Base-by-base conservation (phyloP, 2,797 vertebrate genomes). In the Phaenicophaeus curvirostris region DNA sequence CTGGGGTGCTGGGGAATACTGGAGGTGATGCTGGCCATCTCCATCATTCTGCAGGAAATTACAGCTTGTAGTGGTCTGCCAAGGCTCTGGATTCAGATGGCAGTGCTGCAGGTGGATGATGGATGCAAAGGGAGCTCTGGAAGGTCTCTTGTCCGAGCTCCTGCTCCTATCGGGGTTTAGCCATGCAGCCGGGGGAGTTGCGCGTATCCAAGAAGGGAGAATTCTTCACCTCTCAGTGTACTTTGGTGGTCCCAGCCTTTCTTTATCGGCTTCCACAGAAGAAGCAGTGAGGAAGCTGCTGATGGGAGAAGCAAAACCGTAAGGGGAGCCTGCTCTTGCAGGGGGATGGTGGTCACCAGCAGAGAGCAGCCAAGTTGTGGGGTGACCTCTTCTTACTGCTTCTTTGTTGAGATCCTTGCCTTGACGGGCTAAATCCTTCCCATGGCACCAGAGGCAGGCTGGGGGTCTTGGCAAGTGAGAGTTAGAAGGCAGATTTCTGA, bases 221-320 rank as follows among this genome's bases (percentile, higher is more conserved):
- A 58, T 54, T 76, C 19, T 44, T 48, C 48, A 24, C 9, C 42
- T 50, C 39, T 33, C 48, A 42, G 24, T 18, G 21, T 41, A 28
- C 4, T 8, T 20, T 0, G 0, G 7, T 23, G 55, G 24, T 58
- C 33, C 57, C 66, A 66, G 31, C 37, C 62, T 74, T 66, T 24
- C 42, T 74, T 66, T n/a, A 54, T 62, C 61, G 62, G 33, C 42
- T 87, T 69, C 44, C 24, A 25, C 8, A 37, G 65, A 35, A 79
- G 39, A 50, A 62, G 20, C 13, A 1, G 0, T n/a, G 54, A 86
- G 48, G 54, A 67, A 84, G 50, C 35, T 2, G 1, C 12, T 8
- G 20, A 33, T 3, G 10, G 57, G 53, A 81, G 39, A 62, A 6
- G 57, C 8, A 61, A 53, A 92, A 37, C 27, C 33, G 27, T 14